phyloP scores from a whole-genome alignment of 2,113 vertebrate genomes.

The Bubo bubo region DNA sequence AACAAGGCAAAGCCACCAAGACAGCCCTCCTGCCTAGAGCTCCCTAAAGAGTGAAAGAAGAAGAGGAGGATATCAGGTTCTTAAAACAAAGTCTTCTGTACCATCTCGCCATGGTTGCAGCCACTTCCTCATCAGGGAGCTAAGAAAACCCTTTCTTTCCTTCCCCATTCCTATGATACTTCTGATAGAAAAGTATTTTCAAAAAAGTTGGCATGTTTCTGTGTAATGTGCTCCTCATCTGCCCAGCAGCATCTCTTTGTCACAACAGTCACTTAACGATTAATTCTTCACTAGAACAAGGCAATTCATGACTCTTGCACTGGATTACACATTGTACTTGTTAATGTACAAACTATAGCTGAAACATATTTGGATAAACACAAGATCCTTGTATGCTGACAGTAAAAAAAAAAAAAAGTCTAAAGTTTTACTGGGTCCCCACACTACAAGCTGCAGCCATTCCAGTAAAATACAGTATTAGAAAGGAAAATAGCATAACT shows the following conservation, averaged over 20 bases:
- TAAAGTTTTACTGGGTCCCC: background rate
- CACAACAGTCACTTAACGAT: background rate
- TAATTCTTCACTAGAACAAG: background rate
- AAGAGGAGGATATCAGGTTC: background rate
- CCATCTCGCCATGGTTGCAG: background rate
- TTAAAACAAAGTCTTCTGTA: background rate
- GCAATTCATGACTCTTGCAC: background rate
- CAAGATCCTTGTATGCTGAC: background rate
- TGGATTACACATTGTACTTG: background rate
- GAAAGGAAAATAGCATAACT: background rate
- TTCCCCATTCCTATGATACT: background rate
- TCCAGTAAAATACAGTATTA: background rate
- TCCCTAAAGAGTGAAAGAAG: rapidly evolving
- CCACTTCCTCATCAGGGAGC: background rate
- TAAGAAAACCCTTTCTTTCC: background rate
- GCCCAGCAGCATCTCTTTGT: background rate
- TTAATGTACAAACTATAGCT: background rate
- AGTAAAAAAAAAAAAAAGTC: background rate
- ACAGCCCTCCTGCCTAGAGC: background rate
- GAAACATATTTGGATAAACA: background rate
- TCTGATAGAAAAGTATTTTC: background rate
- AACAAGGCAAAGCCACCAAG: background rate
- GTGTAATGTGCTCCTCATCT: background rate
- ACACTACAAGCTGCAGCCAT: background rate
- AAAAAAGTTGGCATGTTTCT: background rate